Evolutionary conservation across 1,140 invertebrate genomes (phyloP).

Genomic region (Physella acuta): DNA sequence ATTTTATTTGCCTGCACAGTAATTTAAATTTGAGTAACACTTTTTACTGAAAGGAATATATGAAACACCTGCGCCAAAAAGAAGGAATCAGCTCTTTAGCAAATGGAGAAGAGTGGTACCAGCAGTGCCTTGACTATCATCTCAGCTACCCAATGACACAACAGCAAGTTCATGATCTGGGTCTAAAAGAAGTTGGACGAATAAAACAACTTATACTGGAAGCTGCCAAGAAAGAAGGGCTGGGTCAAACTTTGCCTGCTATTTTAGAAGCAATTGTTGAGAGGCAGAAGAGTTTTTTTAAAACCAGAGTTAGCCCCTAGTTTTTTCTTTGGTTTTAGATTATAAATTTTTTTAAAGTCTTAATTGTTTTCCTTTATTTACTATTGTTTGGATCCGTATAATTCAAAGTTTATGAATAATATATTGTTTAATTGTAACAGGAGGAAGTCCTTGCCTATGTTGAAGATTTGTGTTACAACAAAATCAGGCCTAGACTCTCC

Average conservation of each 20-base stretch:
- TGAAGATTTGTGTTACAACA: slow-evolving; percentile 45
- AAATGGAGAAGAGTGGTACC: slow-evolving; percentile 50
- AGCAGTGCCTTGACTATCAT: slow-evolving; percentile 53
- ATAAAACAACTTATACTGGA: slow-evolving; percentile 53
- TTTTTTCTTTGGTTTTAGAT: too few relatives aligned
- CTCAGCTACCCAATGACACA: slow-evolving; percentile 47
- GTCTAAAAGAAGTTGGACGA: slow-evolving; percentile 53
- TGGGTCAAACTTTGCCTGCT: slow-evolving; percentile 25
- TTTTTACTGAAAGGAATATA: slow-evolving; percentile 46
- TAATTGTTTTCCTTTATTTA: too few relatives aligned
- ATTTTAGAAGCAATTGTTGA: slow-evolving; percentile 21
- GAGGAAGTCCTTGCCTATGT: slow-evolving; percentile 50
- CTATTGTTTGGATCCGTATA: too few relatives aligned
- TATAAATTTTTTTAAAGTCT: too few relatives aligned
- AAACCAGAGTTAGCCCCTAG: too few relatives aligned
- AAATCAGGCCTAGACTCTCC: slow-evolving; percentile 44
- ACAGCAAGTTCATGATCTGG: slow-evolving; percentile 55
- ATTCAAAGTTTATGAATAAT: too few relatives aligned
- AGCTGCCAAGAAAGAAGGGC: slow-evolving; percentile 38
- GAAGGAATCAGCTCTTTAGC: slow-evolving; percentile 48
- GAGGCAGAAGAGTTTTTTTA: slow-evolving; percentile 26
- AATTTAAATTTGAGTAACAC: neutral
- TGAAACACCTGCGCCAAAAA: slow-evolving; percentile 37
- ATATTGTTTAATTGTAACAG: too few relatives aligned
- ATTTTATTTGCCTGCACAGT: neutral